Conservation (phyloP, 2,888 invertebrate genomes). For the Noctuana brunneofusca region DNA sequence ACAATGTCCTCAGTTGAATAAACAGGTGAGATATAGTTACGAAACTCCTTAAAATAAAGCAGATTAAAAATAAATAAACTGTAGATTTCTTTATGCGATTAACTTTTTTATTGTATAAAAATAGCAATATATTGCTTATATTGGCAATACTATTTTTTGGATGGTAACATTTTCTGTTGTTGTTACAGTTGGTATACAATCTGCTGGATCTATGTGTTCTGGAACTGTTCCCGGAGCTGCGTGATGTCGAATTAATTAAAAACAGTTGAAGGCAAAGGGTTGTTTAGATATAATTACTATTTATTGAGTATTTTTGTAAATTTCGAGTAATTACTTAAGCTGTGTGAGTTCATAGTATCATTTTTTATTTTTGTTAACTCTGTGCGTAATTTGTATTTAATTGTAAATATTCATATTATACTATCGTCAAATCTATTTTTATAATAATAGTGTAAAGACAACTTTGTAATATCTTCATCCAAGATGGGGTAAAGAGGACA, state of each 20-base stretch:
- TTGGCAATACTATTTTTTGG: not conserved
- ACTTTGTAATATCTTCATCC: constrained; percentile 38
- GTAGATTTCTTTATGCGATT: too few species aligned
- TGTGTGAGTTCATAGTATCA: constrained; percentile 39
- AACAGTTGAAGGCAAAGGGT: constrained; percentile 56
- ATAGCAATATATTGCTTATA: too few species aligned
- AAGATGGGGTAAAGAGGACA: constrained; percentile 22
- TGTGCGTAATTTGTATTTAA: constrained; percentile 48
- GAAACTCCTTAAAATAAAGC: not conserved
- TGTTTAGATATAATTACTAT: constrained; percentile 36
- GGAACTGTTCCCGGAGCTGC: constrained; percentile 90
- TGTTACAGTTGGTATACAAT: constrained; percentile 87
- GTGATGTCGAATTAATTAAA: constrained; percentile 43
- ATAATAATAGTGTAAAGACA: constrained; percentile 53
- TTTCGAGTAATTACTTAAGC: constrained; percentile 42
- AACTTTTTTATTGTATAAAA: too few species aligned
- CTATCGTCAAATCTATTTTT: constrained; percentile 64
- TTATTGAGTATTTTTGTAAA: constrained; percentile 48
- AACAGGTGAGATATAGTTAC: constrained; percentile 61
- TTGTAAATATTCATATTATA: constrained; percentile 56
- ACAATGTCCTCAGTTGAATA: constrained; percentile 84
- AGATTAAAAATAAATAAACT: too few species aligned
- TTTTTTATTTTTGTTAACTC: constrained; percentile 45
- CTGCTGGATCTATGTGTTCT: constrained; percentile 89
- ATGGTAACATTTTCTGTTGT: constrained; percentile 36